Evolutionary conservation across 2,797 vertebrate genomes (phyloP), one percentile per base, ranked within the genome.

Genomic region (Rhinophrynus dorsalis): DNA sequence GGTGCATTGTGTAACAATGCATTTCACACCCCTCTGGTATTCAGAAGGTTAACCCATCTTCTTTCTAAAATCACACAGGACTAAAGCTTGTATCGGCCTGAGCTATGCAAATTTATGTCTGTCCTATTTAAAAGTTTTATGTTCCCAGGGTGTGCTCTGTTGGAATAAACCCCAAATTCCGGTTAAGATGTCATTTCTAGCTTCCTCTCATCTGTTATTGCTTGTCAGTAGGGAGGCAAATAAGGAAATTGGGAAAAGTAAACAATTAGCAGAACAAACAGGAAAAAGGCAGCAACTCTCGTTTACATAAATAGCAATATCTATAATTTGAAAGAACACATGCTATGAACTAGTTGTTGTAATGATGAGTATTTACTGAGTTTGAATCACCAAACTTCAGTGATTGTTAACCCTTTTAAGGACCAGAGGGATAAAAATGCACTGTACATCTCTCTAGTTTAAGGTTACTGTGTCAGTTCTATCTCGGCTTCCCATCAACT

Each of bases 241-340:
- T 57, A n/a, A 33, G 35, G 33, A 68, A 38, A 59, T 51, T 59
- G 32, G 24, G 54, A 45, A 68, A 45, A 26, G 20, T 45, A 52
- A 61, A 61, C 37, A 61, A 61, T 52, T 55, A 59, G 35, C 12
- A 48, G 11, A 33, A 61, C 18, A 44, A 52, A 50, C 18, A 60
- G 55, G 32, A 59, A 60, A 42, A 1, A 23, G 18, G 13, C 11
- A 33, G 52, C 2, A 61, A 54, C 1, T 24, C 15, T 67, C n/a
- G 11, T 17, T 15, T 15, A 20, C 35, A 37, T 38, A 56, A 47
- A 55, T 62, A 27, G 18, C 33, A 61, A 5, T 40, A 2, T 15
- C 7, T 40, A 6, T 38, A 12, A 60, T 37, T 12, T 26, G 2
- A 20, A 30, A 59, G 44, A 48, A 37, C 11, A 47, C 12, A 13